These are phyloP conservation scores for Andrena fulva DNA, from an alignment of 2,888 invertebrate species.

Conservation along the genomic window DNA sequence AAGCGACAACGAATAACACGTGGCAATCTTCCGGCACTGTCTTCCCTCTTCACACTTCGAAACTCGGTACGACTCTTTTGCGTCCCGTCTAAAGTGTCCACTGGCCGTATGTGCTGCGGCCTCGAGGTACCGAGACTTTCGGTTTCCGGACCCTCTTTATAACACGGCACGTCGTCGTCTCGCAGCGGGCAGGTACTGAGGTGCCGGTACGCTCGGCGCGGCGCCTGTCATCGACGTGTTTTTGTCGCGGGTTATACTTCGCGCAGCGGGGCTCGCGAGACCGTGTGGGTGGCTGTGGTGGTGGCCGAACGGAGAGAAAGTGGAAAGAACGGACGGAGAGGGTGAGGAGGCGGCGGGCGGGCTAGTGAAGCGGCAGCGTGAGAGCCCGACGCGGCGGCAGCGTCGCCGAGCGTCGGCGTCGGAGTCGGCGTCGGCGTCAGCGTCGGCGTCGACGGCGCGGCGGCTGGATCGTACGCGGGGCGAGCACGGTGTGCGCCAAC, in stretches of 20 bases:
- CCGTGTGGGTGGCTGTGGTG: slow-evolving; percentile 25
- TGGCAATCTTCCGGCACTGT: background rate
- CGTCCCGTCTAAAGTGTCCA: background rate
- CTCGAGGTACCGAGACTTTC: background rate
- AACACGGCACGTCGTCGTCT: slow-evolving; percentile 33
- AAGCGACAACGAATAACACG: background rate
- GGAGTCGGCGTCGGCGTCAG: slow-evolving; percentile 51
- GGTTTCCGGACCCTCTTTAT: background rate
- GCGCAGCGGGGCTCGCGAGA: slow-evolving; percentile 1
- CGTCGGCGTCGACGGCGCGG: slow-evolving; percentile 14
- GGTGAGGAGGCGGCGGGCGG: slow-evolving; percentile 29
- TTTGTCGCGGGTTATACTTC: slow-evolving; percentile 62
- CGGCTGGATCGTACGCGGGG: slow-evolving; percentile 74
- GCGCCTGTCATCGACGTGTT: slow-evolving; percentile 73
- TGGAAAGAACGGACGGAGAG: slow-evolving; percentile 39
- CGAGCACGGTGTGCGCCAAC: slow-evolving; percentile 62
- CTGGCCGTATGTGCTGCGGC: background rate
- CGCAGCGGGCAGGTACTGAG: slow-evolving; percentile 36
- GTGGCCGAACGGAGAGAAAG: slow-evolving; percentile 35
- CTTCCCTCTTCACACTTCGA: background rate
- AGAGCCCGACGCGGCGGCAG: slow-evolving; percentile 60
- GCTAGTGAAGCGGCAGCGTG: slow-evolving; percentile 52
- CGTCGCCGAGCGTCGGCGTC: slow-evolving; percentile 55
- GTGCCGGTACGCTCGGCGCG: slow-evolving; percentile 54
- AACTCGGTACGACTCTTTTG: background rate